Conservation (phyloP, 2,888 invertebrate genomes). For the Nebria salina region DNA sequence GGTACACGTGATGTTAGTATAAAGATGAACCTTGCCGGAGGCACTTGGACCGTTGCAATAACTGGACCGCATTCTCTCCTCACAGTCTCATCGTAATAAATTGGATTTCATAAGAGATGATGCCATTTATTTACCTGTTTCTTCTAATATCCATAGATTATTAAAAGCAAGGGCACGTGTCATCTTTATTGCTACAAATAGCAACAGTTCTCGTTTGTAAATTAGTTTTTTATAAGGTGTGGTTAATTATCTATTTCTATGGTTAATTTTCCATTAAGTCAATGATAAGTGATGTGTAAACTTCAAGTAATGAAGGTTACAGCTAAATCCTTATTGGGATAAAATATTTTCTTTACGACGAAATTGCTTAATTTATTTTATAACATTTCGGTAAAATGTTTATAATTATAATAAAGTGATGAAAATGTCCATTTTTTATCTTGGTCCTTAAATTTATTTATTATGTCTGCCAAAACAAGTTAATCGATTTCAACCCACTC, state of each 20-base stretch:
- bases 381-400: too few species aligned
- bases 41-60: slow-evolving; percentile 7
- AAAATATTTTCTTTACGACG: background rate
- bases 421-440: too few species aligned
- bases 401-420: too few species aligned
- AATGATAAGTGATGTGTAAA: background rate
- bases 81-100: background rate
- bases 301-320: background rate
- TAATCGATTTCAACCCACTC: background rate
- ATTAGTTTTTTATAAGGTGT: background rate
- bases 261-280: background rate
- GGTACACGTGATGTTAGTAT: background rate
- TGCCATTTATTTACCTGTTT: slow-evolving; percentile 6
- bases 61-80: slow-evolving; percentile 10
- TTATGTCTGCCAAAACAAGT: background rate
- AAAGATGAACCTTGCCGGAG: slow-evolving; percentile 15
- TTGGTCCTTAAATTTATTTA: background rate
- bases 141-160: background rate
- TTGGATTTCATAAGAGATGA: slow-evolving; percentile 15
- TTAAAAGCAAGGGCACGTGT: background rate
- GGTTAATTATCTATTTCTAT: background rate
- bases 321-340: background rate
- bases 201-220: background rate
- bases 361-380: too few species aligned
- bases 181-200: background rate